These are phyloP conservation scores for Idaea biselata DNA, from an alignment of 2,888 invertebrate genomes.

Conservation along the genomic window DNA sequence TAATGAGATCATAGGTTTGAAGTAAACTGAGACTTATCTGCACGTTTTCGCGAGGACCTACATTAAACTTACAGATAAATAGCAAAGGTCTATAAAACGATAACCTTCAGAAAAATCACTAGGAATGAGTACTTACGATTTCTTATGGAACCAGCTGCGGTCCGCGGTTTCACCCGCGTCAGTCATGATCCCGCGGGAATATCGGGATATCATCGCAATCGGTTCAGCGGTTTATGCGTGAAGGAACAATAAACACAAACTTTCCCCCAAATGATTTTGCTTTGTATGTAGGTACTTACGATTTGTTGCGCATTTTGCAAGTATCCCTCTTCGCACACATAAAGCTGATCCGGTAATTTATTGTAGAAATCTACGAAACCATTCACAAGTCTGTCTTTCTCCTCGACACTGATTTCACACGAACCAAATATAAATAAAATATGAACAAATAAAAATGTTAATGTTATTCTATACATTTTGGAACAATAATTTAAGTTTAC, in stretches of 20 bases:
- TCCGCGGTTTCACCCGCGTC: too few relatives aligned
- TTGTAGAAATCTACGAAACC: conserved; percentile 72
- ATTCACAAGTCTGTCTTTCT: conserved; percentile 51
- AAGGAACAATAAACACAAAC: not conserved
- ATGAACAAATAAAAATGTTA: conserved; percentile 37
- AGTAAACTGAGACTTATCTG: not conserved
- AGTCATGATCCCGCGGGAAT: too few relatives aligned
- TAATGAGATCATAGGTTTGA: conserved; percentile 4
- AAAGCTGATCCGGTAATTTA: conserved; percentile 64
- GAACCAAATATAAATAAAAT: conserved; percentile 43
- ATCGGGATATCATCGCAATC: too few relatives aligned
- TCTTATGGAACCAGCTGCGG: too few relatives aligned
- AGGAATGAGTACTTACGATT: not conserved
- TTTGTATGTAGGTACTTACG: conserved; percentile 60
- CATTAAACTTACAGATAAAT: conserved; percentile 12
- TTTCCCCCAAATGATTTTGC: conserved; percentile 7
- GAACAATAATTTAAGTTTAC: conserved; percentile 38
- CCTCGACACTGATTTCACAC: conserved; percentile 48
- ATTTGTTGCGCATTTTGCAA: conserved; percentile 65
- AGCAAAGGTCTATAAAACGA: conserved; percentile 22
- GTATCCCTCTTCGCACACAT: conserved; percentile 67
- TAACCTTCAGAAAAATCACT: conserved; percentile 30
- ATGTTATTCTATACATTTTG: conserved; percentile 47
- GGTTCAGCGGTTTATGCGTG: not conserved
- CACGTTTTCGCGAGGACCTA: conserved; percentile 5